phyloP scores from a whole-genome alignment of 2,113 vertebrate genomes.

The Corythornis madagascariensis region DNA sequence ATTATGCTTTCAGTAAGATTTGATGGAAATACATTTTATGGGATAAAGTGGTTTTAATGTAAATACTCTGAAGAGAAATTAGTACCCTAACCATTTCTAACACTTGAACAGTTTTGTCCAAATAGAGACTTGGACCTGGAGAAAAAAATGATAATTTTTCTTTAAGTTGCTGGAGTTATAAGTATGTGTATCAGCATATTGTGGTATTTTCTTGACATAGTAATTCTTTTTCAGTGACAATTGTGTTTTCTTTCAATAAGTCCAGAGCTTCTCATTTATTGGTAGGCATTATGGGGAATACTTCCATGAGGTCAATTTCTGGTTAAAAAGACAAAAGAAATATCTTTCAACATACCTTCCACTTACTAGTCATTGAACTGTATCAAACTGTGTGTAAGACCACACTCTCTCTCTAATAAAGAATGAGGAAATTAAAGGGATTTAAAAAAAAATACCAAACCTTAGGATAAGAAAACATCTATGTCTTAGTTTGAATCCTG shows the following conservation, averaged over 20 bases:
- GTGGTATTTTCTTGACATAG: neutral
- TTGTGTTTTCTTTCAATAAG: neutral
- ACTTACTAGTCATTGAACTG: neutral
- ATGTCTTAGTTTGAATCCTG: neutral
- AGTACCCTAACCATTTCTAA: neutral
- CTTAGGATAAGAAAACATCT: neutral
- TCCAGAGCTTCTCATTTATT: neutral
- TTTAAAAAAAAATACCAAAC: neutral
- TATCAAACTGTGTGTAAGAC: constrained; percentile 1
- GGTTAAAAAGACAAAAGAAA: constrained; percentile 45
- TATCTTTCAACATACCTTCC: neutral
- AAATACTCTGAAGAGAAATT: neutral
- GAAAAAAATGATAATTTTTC: neutral
- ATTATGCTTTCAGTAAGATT: neutral
- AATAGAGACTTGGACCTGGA: neutral
- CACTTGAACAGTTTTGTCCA: neutral
- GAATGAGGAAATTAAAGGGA: constrained; percentile 50
- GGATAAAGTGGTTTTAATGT: neutral
- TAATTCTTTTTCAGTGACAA: neutral
- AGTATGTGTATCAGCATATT: neutral
- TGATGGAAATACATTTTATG: neutral
- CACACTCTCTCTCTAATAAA: neutral
- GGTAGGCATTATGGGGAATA: neutral
- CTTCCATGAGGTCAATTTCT: constrained; percentile 10
- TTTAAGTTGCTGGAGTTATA: neutral